phyloP scores from a whole-genome alignment of 2,113 vertebrate genomes.

The Chaenocephalus aceratus region DNA sequence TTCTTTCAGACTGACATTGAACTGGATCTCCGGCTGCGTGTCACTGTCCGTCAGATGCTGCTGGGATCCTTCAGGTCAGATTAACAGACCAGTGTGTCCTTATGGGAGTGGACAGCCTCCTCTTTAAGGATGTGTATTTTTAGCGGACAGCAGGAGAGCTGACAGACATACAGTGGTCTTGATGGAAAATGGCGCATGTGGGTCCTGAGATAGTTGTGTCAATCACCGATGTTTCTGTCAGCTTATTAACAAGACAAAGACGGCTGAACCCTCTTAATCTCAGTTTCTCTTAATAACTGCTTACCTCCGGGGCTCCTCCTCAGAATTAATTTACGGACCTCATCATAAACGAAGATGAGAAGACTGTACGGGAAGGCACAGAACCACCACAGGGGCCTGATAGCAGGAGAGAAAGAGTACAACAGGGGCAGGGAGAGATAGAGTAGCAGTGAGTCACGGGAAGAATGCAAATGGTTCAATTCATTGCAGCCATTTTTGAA shows the following conservation, averaged over 20 bases:
- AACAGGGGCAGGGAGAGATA: conserved; percentile 8
- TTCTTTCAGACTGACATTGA: conserved; percentile 19
- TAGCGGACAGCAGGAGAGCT: conserved; percentile 1
- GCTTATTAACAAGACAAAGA: conserved; percentile 63
- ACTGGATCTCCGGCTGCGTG: background rate
- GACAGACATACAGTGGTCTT: conserved; percentile 14
- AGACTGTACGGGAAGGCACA: conserved; percentile 86
- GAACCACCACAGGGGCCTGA: conserved; percentile 85
- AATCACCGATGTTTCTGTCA: conserved; percentile 26
- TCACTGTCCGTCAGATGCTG: conserved; percentile 31
- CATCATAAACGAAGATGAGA: conserved; percentile 87
- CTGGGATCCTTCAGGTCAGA: conserved; percentile 30
- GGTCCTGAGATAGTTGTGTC: conserved; percentile 18
- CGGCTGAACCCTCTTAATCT: conserved; percentile 56
- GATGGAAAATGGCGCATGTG: conserved; percentile 22
- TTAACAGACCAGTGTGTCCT: conserved; percentile 34
- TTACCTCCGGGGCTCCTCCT: conserved; percentile 84
- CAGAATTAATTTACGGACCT: conserved; percentile 85
- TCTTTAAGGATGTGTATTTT: conserved; percentile 10
- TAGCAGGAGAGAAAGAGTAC: background rate
- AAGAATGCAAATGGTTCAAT: conserved; percentile 48
- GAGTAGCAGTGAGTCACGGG: conserved; percentile 32
- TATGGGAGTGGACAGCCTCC: conserved; percentile 17
- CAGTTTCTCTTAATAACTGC: conserved; percentile 42
- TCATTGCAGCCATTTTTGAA: conserved; percentile 56